Evolutionary conservation across 2,797 vertebrate species (phyloP).

Genomic region (Distichodus sexfasciatus): DNA sequence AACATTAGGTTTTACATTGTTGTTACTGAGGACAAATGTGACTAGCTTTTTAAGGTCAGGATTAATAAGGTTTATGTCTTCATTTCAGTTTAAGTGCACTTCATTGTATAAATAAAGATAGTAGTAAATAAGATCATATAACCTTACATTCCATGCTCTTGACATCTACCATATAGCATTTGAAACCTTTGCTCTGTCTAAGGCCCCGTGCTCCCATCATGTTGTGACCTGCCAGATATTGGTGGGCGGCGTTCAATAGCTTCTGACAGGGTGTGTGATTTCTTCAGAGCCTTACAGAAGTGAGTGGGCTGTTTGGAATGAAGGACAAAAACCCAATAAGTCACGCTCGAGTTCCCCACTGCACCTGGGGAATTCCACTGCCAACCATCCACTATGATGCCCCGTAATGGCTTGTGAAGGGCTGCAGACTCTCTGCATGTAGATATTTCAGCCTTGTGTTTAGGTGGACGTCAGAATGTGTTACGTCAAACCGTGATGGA

Average conservation of each 20-base stretch:
- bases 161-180: background rate
- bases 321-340: constrained; percentile 68
- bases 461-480: constrained; percentile 67
- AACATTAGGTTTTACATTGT: too few relatives aligned
- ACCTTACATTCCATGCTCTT: background rate
- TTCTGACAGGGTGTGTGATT: constrained; percentile 65
- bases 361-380: constrained; percentile 57
- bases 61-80: background rate
- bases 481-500: constrained; percentile 58
- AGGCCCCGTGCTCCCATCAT: constrained; percentile 38
- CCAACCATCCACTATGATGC: constrained; percentile 60
- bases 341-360: constrained; percentile 58
- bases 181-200: constrained; percentile 13
- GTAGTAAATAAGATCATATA: background rate
- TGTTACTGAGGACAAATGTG: too few relatives aligned
- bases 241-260: constrained; percentile 51
- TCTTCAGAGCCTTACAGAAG: constrained; percentile 63
- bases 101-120: background rate
- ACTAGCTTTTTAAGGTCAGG: background rate
- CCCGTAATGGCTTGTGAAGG: constrained; percentile 72
- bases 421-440: constrained; percentile 58
- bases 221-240: constrained; percentile 38
- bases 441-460: constrained; percentile 62
- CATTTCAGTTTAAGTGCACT: too few relatives aligned
- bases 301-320: constrained; percentile 50